Evolutionary conservation across 2,888 invertebrate species (phyloP).

Genomic region (Dicycla oo): DNA sequence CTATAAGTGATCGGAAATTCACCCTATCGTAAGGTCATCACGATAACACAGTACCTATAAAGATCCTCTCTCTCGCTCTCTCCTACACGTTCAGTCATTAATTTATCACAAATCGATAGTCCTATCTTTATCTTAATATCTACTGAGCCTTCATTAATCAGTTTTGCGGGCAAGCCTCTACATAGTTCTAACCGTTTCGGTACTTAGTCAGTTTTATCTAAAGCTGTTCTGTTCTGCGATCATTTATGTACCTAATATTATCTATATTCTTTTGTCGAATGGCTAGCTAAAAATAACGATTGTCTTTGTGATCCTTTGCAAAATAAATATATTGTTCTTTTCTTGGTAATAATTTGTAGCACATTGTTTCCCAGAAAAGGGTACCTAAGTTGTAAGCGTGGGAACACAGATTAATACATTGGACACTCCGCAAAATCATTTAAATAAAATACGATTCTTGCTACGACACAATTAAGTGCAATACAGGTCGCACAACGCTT

Average conservation of each 20-base stretch:
- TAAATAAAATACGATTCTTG: no score
- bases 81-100: constrained; percentile 10
- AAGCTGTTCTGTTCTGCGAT: constrained; percentile 7
- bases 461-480: no score
- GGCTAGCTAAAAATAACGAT: no score
- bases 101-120: constrained; percentile 43
- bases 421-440: no score
- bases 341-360: no score
- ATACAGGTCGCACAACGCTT: no score
- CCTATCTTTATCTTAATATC: constrained; percentile 31
- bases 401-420: no score
- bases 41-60: not conserved
- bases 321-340: no score
- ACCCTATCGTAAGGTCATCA: constrained; percentile 2
- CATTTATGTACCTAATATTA: no score
- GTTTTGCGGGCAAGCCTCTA: constrained; percentile 16
- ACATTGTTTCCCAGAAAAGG: no score
- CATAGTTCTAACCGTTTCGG: constrained; percentile 18
- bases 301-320: no score
- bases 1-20: constrained; percentile 19
- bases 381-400: no score
- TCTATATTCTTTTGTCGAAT: not conserved
- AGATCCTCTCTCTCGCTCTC: not conserved
- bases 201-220: constrained; percentile 31
- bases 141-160: constrained; percentile 46